Conservation (phyloP, 2,888 invertebrate species). For the Ochropacha duplaris region DNA sequence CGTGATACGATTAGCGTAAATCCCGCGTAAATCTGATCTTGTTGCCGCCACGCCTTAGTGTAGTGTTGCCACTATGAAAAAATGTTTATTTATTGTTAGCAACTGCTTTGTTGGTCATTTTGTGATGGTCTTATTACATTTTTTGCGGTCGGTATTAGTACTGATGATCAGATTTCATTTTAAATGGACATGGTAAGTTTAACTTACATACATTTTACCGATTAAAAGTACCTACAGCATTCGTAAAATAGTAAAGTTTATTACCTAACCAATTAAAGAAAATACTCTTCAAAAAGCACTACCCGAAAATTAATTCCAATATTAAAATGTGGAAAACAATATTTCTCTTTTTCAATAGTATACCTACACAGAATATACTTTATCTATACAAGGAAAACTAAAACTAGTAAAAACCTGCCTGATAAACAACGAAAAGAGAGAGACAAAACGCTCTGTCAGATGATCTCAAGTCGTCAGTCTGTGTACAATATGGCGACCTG, state of each 20-base stretch:
- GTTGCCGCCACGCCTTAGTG: conserved; percentile 20
- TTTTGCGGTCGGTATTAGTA: neutral
- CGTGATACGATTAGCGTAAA: conserved; percentile 23
- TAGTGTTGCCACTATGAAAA: conserved; percentile 30
- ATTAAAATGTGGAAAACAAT: too few relatives aligned
- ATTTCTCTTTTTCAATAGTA: too few relatives aligned
- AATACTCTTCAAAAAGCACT: too few relatives aligned
- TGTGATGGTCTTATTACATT: conserved; percentile 7
- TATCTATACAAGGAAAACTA: neutral
- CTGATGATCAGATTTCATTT: too few relatives aligned
- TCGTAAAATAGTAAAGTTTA: too few relatives aligned
- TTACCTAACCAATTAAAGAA: too few relatives aligned
- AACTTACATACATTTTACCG: too few relatives aligned
- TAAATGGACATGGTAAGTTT: too few relatives aligned
- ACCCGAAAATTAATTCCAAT: too few relatives aligned
- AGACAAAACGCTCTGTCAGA: neutral
- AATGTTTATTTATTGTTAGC: conserved; percentile 27
- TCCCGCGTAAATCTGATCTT: conserved; percentile 26
- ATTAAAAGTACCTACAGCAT: too few relatives aligned
- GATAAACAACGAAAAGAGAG: neutral
- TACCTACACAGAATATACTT: neutral
- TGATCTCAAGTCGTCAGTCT: conserved; percentile 3
- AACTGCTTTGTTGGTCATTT: conserved; percentile 19
- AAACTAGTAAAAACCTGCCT: neutral
- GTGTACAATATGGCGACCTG: conserved; percentile 14